Percentiles rank a stretch among this genome's conserved stretches.
Evolutionary conservation across 2,888 invertebrate species (phyloP).

Genomic region (Cetonia aurata): DNA sequence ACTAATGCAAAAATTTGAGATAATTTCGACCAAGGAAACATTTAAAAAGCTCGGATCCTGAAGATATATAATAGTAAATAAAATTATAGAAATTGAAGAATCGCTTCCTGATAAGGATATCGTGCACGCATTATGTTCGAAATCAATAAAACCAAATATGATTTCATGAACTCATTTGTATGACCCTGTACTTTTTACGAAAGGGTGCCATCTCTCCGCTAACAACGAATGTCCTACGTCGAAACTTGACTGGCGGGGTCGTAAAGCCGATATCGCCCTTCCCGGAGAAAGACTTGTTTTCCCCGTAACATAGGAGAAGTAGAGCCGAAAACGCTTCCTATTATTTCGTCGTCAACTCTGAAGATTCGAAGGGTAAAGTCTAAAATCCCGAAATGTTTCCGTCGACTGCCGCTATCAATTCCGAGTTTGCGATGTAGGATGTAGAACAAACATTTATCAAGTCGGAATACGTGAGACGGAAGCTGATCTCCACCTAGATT

Average conservation of each 20-base stretch:
- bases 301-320: background rate
- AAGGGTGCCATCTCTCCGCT: too few species aligned
- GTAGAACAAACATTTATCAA: constrained; percentile 42
- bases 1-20: too few species aligned
- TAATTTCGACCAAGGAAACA: too few species aligned
- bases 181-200: too few species aligned
- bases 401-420: constrained; percentile 34
- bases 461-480: constrained; percentile 42
- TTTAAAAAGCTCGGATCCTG: too few species aligned
- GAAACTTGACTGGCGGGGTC: constrained; percentile 2
- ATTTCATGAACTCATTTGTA: too few species aligned
- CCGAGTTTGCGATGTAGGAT: constrained; percentile 41
- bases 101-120: too few species aligned
- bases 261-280: constrained; percentile 8
- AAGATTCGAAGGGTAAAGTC: constrained; percentile 4
- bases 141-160: too few species aligned
- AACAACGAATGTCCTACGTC: too few species aligned
- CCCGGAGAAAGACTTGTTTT: constrained; percentile 6
- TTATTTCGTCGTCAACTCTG: constrained; percentile 42
- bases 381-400: constrained; percentile 36
- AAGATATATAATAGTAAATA: too few species aligned
- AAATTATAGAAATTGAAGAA: too few species aligned
- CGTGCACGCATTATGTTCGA: too few species aligned
- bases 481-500: constrained; percentile 41
- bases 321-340: constrained; percentile 29